Base-by-base conservation (phyloP, 2,888 invertebrate species). In the Nycteola revayana region DNA sequence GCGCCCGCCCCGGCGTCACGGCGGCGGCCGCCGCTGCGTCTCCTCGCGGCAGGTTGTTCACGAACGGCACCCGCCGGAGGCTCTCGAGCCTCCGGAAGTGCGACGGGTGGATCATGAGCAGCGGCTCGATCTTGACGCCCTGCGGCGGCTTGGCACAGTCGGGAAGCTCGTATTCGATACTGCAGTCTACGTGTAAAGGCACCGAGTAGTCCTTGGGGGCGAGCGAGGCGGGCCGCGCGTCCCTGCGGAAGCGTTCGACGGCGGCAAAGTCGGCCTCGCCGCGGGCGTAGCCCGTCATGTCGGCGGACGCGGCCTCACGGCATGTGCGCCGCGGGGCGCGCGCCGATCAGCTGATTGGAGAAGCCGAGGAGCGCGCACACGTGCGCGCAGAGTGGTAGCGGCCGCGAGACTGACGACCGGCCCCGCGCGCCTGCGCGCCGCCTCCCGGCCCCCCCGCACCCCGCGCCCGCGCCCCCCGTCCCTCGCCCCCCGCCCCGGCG, bases 161-260 rank as follows among this genome's bases (percentile, higher is more conserved):
- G 69, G 95, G 95, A 80, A 96, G 90, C 90, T 96, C 96, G 91
- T 96, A 96, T 88, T 96, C 96, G 67, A 96, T 95, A 90, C 95
- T 95, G 90, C 95, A 95, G 86, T 96, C 96, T 79, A 96, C 96
- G 90, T 95, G 95, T 77, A 96, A 90, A 69, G 95, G 95, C 83
- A 94, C 92, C 79, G 93, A 93, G 89, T 94, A 95, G 83, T 96
- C 95, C 90, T 95, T 95, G 78, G 92, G 91, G 64, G 90, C 88
- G 64, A 86, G 80, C 73, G 82, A 78, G 70, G 82, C 80, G 49
- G 84, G 83, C 71, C 81, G 85, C 70, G 76, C 72, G 65, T 84
- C 81, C 72, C 83, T 76, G 59, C 82, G 79, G 68, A 75, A 84
- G 68, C 85, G 81, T 61, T 84, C 83, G 66, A 75, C 78, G 61